Evolutionary conservation across 2,113 vertebrate genomes (phyloP).

Genomic region (Bubo bubo): DNA sequence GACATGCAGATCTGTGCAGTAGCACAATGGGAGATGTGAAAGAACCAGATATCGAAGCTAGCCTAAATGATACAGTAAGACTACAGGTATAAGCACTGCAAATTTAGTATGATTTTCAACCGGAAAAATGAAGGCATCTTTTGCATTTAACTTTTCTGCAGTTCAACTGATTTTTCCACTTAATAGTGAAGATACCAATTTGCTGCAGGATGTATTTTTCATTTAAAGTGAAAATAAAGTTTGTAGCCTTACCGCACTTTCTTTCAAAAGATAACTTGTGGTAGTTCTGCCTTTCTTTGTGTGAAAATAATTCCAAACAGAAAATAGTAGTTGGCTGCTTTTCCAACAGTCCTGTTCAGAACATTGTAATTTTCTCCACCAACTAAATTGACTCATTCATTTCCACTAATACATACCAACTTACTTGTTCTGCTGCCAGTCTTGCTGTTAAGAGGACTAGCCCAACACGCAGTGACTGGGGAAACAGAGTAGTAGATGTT

Average conservation of each 20-base stretch:
- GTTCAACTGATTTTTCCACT: background rate
- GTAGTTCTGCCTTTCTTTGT: background rate
- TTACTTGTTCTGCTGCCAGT: constrained; percentile 18
- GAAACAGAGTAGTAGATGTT: background rate
- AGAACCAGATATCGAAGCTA: background rate
- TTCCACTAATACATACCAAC: constrained; percentile 23
- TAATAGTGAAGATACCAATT: background rate
- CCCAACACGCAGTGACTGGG: background rate
- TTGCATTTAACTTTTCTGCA: background rate
- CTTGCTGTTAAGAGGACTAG: background rate
- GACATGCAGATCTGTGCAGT: background rate
- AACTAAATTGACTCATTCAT: constrained; percentile 51
- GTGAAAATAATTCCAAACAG: constrained; percentile 19
- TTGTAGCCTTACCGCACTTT: background rate
- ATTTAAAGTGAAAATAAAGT: constrained; percentile 10
- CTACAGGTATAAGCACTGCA: background rate
- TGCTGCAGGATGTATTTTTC: background rate
- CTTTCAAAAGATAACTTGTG: background rate
- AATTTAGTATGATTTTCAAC: background rate
- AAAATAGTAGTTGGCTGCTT: constrained; percentile 49
- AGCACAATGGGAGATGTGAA: background rate
- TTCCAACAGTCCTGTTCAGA: constrained; percentile 27
- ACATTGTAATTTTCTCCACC: constrained; percentile 45
- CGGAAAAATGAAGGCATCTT: background rate
- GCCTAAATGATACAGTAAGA: background rate